Evolutionary conservation across 2,888 invertebrate species (phyloP).

Genomic region (Dioctria rufipes): DNA sequence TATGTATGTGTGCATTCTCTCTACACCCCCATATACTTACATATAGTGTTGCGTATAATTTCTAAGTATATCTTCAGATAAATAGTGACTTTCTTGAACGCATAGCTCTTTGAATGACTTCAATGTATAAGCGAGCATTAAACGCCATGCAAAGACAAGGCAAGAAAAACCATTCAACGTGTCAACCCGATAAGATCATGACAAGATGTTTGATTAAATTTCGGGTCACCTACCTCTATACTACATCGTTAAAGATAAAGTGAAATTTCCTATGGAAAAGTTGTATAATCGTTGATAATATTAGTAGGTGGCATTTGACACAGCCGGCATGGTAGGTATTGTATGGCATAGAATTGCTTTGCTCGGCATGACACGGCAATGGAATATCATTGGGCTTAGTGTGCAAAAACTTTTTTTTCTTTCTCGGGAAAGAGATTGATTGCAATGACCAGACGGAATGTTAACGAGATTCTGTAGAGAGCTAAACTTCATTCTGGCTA

Average conservation of each 20-base stretch:
- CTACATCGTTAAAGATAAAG: slow-evolving; percentile 14
- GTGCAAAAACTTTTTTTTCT: neutral
- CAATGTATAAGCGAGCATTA: slow-evolving; percentile 22
- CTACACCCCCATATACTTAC: neutral
- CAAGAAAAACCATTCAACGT: slow-evolving; percentile 17
- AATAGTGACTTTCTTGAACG: neutral
- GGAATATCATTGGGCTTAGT: neutral
- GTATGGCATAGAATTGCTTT: no score
- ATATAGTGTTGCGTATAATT: neutral
- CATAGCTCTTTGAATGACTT: neutral
- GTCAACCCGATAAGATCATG: slow-evolving; percentile 40
- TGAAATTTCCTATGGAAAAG: slow-evolving; percentile 42
- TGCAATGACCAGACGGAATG: slow-evolving; percentile 16
- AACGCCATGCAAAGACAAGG: slow-evolving; percentile 27
- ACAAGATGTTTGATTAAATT: slow-evolving; percentile 48
- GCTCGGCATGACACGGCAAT: neutral
- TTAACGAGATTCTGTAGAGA: slow-evolving; percentile 3
- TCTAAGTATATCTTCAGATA: neutral
- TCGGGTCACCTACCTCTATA: slow-evolving; percentile 44
- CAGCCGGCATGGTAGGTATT: neutral
- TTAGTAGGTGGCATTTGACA: slow-evolving; percentile 36
- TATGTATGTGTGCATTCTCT: neutral
- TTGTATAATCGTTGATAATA: slow-evolving; percentile 27
- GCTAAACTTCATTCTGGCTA: slow-evolving; percentile 15
- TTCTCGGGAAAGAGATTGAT: slow-evolving; percentile 22